Evolutionary conservation across 2,113 vertebrate species (phyloP).

Genomic region (Centropristis striata): DNA sequence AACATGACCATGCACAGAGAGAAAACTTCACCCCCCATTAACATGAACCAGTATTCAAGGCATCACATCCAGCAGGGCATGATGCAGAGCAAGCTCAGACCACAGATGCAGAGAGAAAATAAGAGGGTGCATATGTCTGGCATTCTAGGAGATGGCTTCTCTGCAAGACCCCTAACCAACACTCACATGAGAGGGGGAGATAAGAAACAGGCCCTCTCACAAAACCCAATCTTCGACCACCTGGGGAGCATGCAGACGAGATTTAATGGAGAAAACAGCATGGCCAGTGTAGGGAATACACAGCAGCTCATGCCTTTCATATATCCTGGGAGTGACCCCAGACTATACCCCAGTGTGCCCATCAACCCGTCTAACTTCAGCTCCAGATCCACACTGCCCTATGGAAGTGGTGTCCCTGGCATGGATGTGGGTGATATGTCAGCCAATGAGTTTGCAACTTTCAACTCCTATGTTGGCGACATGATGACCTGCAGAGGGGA

Average conservation of each 20-base stretch:
- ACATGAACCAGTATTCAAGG: slow-evolving; percentile 57
- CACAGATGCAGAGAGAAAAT: slow-evolving; percentile 70
- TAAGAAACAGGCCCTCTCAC: slow-evolving; percentile 51
- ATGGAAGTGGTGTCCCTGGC: slow-evolving; percentile 25
- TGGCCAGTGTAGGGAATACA: slow-evolving; percentile 24
- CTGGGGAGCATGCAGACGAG: slow-evolving; percentile 50
- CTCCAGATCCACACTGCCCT: slow-evolving; percentile 55
- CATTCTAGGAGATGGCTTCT: slow-evolving; percentile 44
- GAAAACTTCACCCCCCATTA: slow-evolving; percentile 29
- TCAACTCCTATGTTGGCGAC: slow-evolving; percentile 75
- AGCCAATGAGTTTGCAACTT: slow-evolving; percentile 67
- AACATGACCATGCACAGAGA: slow-evolving; percentile 57
- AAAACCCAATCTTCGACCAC: slow-evolving; percentile 59
- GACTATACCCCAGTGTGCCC: slow-evolving; percentile 35
- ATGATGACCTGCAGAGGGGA: slow-evolving; percentile 70
- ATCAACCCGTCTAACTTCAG: slow-evolving; percentile 71
- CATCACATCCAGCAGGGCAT: slow-evolving; percentile 58
- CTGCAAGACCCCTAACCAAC: slow-evolving; percentile 40
- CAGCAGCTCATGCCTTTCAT: slow-evolving; percentile 53
- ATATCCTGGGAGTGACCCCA: slow-evolving; percentile 60
- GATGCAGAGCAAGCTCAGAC: slow-evolving; percentile 57
- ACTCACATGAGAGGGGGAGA: slow-evolving; percentile 44
- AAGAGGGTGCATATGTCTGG: slow-evolving; percentile 44
- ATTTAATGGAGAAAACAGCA: slow-evolving; percentile 47
- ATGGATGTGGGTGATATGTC: slow-evolving; percentile 73